These are phyloP conservation scores for Siniperca knerii DNA, from an alignment of 2,113 vertebrate genomes.

Conservation along the genomic window DNA sequence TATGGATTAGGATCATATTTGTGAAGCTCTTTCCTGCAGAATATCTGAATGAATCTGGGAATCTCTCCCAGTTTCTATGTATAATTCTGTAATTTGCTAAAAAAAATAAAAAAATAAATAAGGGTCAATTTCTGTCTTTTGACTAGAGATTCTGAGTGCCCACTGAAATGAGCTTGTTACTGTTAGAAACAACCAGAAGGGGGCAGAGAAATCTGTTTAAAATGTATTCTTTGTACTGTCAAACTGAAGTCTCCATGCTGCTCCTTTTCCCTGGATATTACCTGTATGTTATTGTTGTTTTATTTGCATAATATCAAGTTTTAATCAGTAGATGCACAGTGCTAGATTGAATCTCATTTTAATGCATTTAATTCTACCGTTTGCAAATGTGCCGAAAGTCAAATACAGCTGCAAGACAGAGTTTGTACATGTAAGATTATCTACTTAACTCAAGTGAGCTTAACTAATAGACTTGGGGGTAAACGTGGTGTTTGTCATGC, in stretches of 20 bases:
- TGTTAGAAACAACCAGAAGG: constrained; percentile 54
- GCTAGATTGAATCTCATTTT: not conserved
- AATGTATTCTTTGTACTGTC: not conserved
- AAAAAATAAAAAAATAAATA: not conserved
- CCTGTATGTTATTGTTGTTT: not conserved
- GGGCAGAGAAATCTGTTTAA: constrained; percentile 51
- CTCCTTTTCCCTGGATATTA: not conserved
- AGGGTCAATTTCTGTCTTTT: not conserved
- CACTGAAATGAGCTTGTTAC: not conserved
- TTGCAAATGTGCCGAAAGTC: constrained; percentile 7
- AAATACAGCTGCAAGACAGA: not conserved
- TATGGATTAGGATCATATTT: too few relatives aligned
- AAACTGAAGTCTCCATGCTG: not conserved
- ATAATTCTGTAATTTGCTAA: too few relatives aligned
- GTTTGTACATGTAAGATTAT: constrained; percentile 24
- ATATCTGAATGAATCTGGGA: not conserved
- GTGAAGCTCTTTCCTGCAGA: not conserved
- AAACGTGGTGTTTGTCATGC: constrained; percentile 34
- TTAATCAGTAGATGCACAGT: not conserved
- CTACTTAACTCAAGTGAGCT: constrained; percentile 30
- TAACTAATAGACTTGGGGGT: constrained; percentile 23
- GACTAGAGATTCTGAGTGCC: not conserved
- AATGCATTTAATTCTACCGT: not conserved
- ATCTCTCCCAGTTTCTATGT: not conserved
- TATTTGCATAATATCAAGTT: not conserved